Evolutionary conservation across 2,113 vertebrate species (phyloP).

Genomic region (human): DNA sequence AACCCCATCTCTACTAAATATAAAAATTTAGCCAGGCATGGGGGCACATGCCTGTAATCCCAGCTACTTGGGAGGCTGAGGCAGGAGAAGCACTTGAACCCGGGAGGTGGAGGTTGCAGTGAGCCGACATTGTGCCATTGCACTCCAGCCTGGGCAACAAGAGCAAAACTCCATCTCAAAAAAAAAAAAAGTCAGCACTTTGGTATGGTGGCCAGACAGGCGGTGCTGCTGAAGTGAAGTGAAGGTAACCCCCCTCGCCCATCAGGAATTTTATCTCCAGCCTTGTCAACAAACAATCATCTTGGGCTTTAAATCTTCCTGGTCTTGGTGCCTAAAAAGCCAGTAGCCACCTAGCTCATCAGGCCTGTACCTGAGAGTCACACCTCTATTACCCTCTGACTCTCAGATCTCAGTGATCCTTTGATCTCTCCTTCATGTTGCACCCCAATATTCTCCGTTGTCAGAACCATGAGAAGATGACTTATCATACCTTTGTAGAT

Average conservation of each 20-base stretch:
- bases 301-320: not conserved
- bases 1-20: no score
- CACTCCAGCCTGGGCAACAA: no score
- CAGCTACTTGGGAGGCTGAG: no score
- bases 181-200: not conserved
- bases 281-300: not conserved
- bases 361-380: not conserved
- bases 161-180: no score
- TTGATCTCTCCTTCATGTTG: not conserved
- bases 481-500: not conserved
- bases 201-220: no score
- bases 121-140: no score
- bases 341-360: not conserved
- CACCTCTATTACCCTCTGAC: not conserved
- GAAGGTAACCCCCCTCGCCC: accelerated
- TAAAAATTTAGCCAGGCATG: no score
- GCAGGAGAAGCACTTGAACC: no score
- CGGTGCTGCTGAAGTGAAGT: not conserved
- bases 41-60: no score
- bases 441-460: not conserved
- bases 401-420: not conserved
- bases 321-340: not conserved
- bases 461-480: not conserved
- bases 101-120: no score
- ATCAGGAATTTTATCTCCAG: not conserved